Conservation (phyloP, 1,140 invertebrate species). For the Drosophila rufa region DNA sequence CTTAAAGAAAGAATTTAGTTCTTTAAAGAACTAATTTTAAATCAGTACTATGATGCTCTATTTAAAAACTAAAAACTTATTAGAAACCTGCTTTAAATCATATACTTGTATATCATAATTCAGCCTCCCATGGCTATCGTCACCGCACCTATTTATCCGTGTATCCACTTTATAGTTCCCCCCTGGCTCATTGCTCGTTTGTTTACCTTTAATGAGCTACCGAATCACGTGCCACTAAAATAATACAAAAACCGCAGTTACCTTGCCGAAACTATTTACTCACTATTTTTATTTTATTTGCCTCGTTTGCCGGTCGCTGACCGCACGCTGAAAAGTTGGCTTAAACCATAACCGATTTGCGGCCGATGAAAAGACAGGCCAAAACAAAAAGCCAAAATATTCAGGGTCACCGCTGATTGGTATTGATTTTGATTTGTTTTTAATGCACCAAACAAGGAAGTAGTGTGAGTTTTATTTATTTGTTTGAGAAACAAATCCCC, state of each 20-base stretch:
- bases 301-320: slow-evolving; percentile 51
- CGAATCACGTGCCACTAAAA: slow-evolving; percentile 47
- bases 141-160: slow-evolving; percentile 1
- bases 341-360: slow-evolving; percentile 41
- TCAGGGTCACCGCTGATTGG: slow-evolving; percentile 36
- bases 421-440: slow-evolving; percentile 54
- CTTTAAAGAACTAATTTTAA: neutral
- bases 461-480: slow-evolving; percentile 17
- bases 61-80: too few relatives aligned
- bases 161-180: neutral
- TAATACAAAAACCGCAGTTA: slow-evolving; percentile 40
- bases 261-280: slow-evolving; percentile 46
- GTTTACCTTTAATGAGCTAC: slow-evolving; percentile 41
- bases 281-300: slow-evolving; percentile 27
- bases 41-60: too few relatives aligned
- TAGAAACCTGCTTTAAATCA: too few relatives aligned
- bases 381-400: slow-evolving; percentile 36
- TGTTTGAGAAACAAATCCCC: neutral
- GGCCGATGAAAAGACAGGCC: slow-evolving; percentile 40
- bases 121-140: neutral
- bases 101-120: neutral
- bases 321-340: slow-evolving; percentile 16
- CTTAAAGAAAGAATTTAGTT: too few relatives aligned
- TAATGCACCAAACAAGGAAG: slow-evolving; percentile 55
- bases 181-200: slow-evolving; percentile 1